These are phyloP conservation scores for Griposia aprilina DNA, from an alignment of 2,888 invertebrate species.

Conservation along the genomic window DNA sequence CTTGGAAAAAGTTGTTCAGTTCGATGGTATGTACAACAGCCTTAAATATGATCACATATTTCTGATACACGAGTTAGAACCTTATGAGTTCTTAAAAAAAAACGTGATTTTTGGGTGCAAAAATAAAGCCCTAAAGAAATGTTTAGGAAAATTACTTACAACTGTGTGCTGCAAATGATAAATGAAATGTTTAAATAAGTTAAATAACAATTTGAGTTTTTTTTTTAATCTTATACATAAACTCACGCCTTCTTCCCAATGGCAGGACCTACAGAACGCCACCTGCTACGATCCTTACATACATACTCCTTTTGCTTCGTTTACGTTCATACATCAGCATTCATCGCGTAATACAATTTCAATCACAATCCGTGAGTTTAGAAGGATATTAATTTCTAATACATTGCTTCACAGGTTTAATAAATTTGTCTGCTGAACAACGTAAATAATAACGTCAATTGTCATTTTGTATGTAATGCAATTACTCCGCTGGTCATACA, in stretches of 20 bases:
- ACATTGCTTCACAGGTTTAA: too few relatives aligned
- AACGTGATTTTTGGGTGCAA: not conserved
- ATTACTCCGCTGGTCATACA: too few relatives aligned
- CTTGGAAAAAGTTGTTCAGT: not conserved
- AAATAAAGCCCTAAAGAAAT: not conserved
- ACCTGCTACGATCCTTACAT: too few relatives aligned
- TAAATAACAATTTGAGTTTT: not conserved
- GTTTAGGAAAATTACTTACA: not conserved
- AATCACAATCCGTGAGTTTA: too few relatives aligned
- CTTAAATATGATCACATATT: not conserved
- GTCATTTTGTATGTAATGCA: too few relatives aligned
- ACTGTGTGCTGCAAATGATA: conserved; percentile 5
- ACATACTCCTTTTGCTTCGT: too few relatives aligned
- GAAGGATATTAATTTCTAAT: too few relatives aligned
- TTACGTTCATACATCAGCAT: too few relatives aligned
- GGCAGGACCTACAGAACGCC: too few relatives aligned
- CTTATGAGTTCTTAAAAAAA: not conserved
- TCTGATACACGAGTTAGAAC: not conserved
- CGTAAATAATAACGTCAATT: too few relatives aligned
- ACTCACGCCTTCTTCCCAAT: not conserved
- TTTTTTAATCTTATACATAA: not conserved
- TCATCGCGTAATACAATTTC: too few relatives aligned
- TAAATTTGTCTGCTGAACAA: too few relatives aligned
- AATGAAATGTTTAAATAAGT: not conserved
- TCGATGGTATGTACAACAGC: not conserved